phyloP scores from a whole-genome alignment of 2,113 vertebrate genomes.

The Pomatorhinus ruficollis region DNA sequence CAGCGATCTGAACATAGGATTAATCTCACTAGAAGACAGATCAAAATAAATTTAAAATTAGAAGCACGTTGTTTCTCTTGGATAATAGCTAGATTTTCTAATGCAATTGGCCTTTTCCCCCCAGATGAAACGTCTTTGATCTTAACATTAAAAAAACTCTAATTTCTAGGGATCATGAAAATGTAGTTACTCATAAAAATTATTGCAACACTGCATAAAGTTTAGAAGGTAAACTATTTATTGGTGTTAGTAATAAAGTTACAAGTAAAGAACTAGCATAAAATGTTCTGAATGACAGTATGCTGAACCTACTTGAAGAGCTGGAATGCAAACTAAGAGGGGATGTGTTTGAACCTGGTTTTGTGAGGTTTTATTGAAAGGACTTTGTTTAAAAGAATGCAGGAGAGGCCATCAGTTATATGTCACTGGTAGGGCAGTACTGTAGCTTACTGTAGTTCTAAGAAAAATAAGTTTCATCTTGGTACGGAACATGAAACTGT shows the following conservation, averaged over 20 bases:
- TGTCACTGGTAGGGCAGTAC: background rate
- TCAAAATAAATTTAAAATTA: constrained; percentile 24
- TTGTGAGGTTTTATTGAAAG: background rate
- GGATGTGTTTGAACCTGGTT: background rate
- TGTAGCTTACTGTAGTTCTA: background rate
- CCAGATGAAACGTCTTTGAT: background rate
- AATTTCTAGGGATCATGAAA: background rate
- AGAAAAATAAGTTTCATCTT: background rate
- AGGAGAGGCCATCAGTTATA: background rate
- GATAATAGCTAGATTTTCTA: background rate
- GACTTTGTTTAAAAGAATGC: background rate
- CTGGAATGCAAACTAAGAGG: background rate
- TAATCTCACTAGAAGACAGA: background rate
- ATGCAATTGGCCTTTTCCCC: background rate
- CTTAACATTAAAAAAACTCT: background rate
- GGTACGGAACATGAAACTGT: background rate
- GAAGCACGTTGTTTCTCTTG: background rate
- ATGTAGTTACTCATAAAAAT: background rate
- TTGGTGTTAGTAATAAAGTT: background rate
- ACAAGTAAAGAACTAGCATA: background rate
- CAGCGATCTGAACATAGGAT: background rate
- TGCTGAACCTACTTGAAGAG: background rate
- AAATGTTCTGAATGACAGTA: background rate
- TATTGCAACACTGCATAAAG: background rate
- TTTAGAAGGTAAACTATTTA: background rate